Evolutionary conservation across 2,797 vertebrate species (phyloP), one percentile per base, ranked within the genome.

Genomic region (Aulostomus chinensis): DNA sequence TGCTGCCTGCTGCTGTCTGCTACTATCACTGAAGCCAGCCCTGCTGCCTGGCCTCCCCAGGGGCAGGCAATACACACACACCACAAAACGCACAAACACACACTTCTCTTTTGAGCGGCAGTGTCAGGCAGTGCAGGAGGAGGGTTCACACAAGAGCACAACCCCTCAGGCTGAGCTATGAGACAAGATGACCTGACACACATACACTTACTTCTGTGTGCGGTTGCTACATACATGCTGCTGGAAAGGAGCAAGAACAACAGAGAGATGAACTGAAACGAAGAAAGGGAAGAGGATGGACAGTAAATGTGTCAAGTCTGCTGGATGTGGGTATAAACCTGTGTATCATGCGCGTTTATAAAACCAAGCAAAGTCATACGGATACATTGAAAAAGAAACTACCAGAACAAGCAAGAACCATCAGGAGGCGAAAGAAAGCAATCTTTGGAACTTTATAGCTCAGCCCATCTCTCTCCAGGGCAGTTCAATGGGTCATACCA

Each of bases 41-140:
- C 84, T 81, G 67, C 65, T 89, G 89, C 86, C 73, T 68, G 76
- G 88, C 84, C 84, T 88, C 84, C 88, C 89, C 54, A 69, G 76
- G 77, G 73, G 22, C 83, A 55, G 62, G 15, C 42, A 49, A 65
- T 55, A 39, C 51, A 35, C 60, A 54, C 60, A 37, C 31, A 13
- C 21, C 9, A 40, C 14, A 43, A 54, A 41, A 62, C 63, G 59
- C 49, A 60, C 50, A 57, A 56, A 52, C 52, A 47, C 63, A 50
- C 57, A 74, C 71, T 84, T 83, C 80, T 78, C 64, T 37, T 72
- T 70, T 66, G 53, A 68, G 69, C 60, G 16, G 39, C 54, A 47
- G 52, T 32, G 33, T 63, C 58, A 62, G 54, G 58, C 58, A 67
- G 61, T n/a, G 64, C 38, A 64, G 78, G 63, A 85, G 84, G 84